Percentiles rank a stretch among this genome's conserved stretches.
phyloP scores from a whole-genome alignment of 92 coral and sea anemone species.

The Diadumene lineata region DNA sequence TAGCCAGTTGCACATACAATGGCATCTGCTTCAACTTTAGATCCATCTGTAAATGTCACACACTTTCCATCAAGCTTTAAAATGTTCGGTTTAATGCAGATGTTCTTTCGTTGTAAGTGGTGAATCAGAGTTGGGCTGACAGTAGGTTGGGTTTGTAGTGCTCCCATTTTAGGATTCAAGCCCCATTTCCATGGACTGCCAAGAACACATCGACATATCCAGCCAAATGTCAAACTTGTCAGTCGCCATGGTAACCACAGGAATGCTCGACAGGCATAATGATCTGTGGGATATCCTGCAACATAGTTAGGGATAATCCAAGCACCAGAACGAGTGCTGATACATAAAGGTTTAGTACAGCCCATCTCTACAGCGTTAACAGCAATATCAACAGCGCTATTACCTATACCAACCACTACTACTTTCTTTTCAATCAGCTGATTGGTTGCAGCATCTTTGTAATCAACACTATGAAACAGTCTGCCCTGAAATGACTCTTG shows the following conservation, averaged over 20 bases:
- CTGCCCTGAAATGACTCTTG: constrained; percentile 60
- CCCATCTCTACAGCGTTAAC: constrained; percentile 66
- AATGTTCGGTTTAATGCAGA: constrained; percentile 65
- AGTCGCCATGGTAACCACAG: constrained; percentile 78
- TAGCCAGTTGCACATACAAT: constrained; percentile 79
- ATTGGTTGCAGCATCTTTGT: constrained; percentile 75
- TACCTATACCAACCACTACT: constrained; percentile 78
- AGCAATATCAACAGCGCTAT: constrained; percentile 85
- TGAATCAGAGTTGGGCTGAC: constrained; percentile 77
- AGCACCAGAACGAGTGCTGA: constrained; percentile 80
- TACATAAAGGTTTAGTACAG: constrained; percentile 49
- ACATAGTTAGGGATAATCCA: constrained; percentile 75
- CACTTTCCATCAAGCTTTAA: constrained; percentile 29
- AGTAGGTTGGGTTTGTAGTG: constrained; percentile 77
- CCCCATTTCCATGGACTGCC: constrained; percentile 83
- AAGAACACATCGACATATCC: constrained; percentile 39
- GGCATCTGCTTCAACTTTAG: constrained; percentile 46
- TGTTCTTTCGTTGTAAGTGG: constrained; percentile 65
- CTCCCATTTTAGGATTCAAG: constrained; percentile 71
- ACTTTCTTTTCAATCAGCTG: constrained; percentile 59
- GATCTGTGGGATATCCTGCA: constrained; percentile 68
- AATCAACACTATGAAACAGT: constrained; percentile 63
- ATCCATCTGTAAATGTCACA: constrained; percentile 70
- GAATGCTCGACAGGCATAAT: constrained; percentile 73
- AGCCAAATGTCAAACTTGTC: constrained; percentile 55